These are phyloP conservation scores for Idaea biselata DNA, from an alignment of 2,888 invertebrate genomes.

Conservation along the genomic window DNA sequence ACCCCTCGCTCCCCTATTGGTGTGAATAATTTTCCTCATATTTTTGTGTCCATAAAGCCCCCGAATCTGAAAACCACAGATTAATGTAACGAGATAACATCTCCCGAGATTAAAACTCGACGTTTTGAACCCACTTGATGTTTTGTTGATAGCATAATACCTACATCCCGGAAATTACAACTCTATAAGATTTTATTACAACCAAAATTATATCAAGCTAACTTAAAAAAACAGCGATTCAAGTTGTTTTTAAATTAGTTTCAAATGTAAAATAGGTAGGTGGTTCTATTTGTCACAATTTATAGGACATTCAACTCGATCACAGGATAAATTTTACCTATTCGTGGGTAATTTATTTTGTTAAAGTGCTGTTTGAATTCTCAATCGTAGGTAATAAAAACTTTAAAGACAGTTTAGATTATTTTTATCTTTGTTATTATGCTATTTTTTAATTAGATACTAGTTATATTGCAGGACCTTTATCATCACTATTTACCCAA, in stretches of 20 bases:
- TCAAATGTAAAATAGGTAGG: constrained; percentile 22
- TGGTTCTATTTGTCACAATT: constrained; percentile 37
- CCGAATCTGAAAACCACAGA: constrained; percentile 3
- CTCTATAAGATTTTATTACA: constrained; percentile 4
- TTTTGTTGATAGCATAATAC: constrained; percentile 5
- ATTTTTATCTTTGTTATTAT: neutral
- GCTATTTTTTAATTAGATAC: neutral
- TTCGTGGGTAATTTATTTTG: constrained; percentile 8
- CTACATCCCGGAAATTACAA: constrained; percentile 37
- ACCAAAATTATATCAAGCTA: neutral
- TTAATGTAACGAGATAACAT: constrained; percentile 26
- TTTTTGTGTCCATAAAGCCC: neutral
- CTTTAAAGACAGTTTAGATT: neutral
- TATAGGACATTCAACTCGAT: constrained; percentile 35
- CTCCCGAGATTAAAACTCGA: constrained; percentile 35
- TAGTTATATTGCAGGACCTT: too few relatives aligned
- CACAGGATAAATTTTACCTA: neutral
- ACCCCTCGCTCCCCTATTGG: too few relatives aligned
- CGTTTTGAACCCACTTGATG: too few relatives aligned
- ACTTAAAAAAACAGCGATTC: neutral
- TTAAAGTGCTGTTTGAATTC: neutral
- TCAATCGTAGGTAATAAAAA: neutral
- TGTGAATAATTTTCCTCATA: neutral
- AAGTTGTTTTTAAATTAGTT: neutral
- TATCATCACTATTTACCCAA: neutral